Evolutionary conservation across 1,140 invertebrate genomes (phyloP).

Genomic region (Drosophila ogumai): DNA sequence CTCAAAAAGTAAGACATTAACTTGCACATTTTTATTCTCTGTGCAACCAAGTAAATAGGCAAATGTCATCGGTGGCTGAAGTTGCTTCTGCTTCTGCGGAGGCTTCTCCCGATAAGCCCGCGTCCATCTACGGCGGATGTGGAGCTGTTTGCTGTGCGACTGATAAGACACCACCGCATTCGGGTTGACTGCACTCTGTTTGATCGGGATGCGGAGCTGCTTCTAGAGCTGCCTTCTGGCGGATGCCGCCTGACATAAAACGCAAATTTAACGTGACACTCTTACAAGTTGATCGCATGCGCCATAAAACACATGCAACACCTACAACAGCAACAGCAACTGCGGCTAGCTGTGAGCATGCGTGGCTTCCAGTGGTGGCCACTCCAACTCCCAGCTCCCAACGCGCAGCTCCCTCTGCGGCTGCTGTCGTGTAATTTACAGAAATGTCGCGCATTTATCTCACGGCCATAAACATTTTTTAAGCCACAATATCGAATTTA

Average conservation of each 20-base stretch:
- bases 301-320: slow-evolving; percentile 83
- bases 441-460: slow-evolving; percentile 82
- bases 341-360: slow-evolving; percentile 58
- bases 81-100: slow-evolving; percentile 36
- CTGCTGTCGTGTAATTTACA: slow-evolving; percentile 81
- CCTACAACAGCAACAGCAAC: slow-evolving; percentile 63
- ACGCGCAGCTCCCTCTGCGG: slow-evolving; percentile 26
- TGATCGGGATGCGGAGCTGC: slow-evolving; percentile 8
- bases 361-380: slow-evolving; percentile 67
- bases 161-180: slow-evolving; percentile 57
- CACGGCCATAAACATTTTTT: slow-evolving; percentile 81
- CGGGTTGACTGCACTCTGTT: slow-evolving; percentile 72
- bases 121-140: slow-evolving; percentile 70
- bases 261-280: slow-evolving; percentile 83
- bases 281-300: slow-evolving; percentile 81
- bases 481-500: slow-evolving; percentile 84
- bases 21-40: not conserved
- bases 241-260: slow-evolving; percentile 69
- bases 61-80: slow-evolving; percentile 44
- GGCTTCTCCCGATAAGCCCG: slow-evolving; percentile 42
- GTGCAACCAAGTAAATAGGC: slow-evolving; percentile 65
- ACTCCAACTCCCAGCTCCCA: slow-evolving; percentile 26
- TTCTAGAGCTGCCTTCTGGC: slow-evolving; percentile 16
- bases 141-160: slow-evolving; percentile 17
- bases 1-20: too few species aligned